Evolutionary conservation across 2,797 vertebrate species (phyloP).

Genomic region (Acrocephalus scirpaceus): DNA sequence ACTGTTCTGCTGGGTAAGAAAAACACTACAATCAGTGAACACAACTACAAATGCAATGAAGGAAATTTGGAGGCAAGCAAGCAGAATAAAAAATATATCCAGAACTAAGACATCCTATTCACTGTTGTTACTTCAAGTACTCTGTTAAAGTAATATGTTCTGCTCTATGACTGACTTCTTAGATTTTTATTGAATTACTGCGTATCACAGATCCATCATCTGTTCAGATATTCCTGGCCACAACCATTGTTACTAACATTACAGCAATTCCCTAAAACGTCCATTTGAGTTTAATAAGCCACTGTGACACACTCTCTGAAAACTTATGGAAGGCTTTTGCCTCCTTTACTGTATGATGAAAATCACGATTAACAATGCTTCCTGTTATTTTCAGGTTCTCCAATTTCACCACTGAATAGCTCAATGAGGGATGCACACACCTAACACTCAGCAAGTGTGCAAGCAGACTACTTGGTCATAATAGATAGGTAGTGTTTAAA

Average conservation of each 20-base stretch:
- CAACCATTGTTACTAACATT: background rate
- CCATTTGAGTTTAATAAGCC: background rate
- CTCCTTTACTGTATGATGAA: background rate
- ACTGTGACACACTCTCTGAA: background rate
- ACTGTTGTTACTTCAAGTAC: background rate
- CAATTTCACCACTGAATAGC: background rate
- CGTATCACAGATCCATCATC: background rate
- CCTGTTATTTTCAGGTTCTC: background rate
- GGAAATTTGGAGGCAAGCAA: background rate
- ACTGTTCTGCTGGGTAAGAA: background rate
- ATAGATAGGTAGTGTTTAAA: background rate
- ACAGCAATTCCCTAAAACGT: background rate
- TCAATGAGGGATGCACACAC: background rate
- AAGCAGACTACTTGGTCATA: background rate
- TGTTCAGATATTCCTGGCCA: background rate
- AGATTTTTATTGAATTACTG: background rate
- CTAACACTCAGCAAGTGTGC: background rate
- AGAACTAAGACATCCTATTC: background rate
- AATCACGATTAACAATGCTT: background rate
- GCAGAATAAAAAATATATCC: background rate
- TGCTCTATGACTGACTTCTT: background rate
- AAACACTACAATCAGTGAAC: background rate
- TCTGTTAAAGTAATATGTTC: background rate
- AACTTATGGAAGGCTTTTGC: background rate
- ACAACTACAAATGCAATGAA: background rate